phyloP scores from a whole-genome alignment of 2,797 vertebrate species.

The Phrynocephalus vlangalii region DNA sequence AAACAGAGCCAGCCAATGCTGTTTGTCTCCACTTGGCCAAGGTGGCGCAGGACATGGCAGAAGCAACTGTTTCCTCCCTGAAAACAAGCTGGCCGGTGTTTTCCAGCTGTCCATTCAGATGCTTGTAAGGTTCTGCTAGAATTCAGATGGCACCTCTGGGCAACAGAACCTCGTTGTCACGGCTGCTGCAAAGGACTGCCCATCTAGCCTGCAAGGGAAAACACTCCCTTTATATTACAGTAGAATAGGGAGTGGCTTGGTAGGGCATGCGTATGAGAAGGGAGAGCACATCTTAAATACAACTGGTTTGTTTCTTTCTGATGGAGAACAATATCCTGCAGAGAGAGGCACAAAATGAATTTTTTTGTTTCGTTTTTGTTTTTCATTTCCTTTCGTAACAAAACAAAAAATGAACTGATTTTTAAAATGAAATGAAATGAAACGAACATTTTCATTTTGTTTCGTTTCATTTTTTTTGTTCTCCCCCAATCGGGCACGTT shows the following conservation, averaged over 20 bases:
- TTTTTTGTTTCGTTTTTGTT: too few species aligned
- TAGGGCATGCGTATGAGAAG: background rate
- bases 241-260: background rate
- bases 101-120: constrained; percentile 21
- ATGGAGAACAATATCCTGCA: background rate
- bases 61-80: background rate
- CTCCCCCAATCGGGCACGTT: too few species aligned
- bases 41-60: constrained; percentile 26
- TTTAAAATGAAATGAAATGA: too few species aligned
- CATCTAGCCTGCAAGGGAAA: background rate
- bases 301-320: background rate
- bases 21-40: constrained; percentile 46
- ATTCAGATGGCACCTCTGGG: background rate
- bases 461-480: too few species aligned
- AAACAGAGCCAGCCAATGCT: background rate
- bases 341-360: too few species aligned
- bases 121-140: constrained; percentile 32
- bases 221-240: background rate
- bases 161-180: background rate
- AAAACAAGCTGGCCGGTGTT: constrained; percentile 13
- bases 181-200: background rate
- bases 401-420: too few species aligned
- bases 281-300: background rate
- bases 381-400: too few species aligned
- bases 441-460: too few species aligned